Base-by-base conservation (phyloP, 2,888 invertebrate species). In the Apamea epomidion region DNA sequence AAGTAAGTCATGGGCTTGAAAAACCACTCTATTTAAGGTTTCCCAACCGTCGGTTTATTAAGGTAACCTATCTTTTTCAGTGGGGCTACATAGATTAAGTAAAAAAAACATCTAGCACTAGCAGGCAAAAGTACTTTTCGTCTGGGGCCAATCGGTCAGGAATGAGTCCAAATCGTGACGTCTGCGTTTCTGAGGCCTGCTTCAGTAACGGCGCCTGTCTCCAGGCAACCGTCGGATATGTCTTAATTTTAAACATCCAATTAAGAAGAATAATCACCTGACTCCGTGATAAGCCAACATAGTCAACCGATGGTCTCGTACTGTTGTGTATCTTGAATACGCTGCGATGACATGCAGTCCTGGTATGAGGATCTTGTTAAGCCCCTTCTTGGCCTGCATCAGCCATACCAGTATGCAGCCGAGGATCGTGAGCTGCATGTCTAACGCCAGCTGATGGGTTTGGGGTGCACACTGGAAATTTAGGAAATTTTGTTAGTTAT, bases 371-470 rank as follows among this genome's bases (percentile, higher is more conserved):
- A 97, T 93, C 80, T 97, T 96, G 8, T 98, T 97, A 29, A 97
- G 91, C 51, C 97, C 95, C 0, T 97, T 96, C 83, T 97, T 97
- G 16, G 97, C 96, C 82, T 97, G 97, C 81, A 98, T 95, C 6
- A 98, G 94, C 97, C 98, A 98, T 0, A 98, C 97, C 2, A 98
- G 92, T 7, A 98, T 91, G 0, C 98, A 98, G 29, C 98, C 97
- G 7, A 98, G 88, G 73, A 98, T 93, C 18, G 98, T 98, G 18
- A 98, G 95, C 92, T 98, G 98, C 97, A 98, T 97, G 91, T 98
- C 98, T 88, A 98, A 91, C 0, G 98, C 98, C 84, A 98, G 92
- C 90, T 98, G 98, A 91, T 98, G 98, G 0, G 98, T 98, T 94
- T 98, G 98, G 1, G 98, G 98, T 42, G 98, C 98, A 90, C 98